phyloP scores from a whole-genome alignment of 2,888 invertebrate genomes.

The Helicoverpa assulta region DNA sequence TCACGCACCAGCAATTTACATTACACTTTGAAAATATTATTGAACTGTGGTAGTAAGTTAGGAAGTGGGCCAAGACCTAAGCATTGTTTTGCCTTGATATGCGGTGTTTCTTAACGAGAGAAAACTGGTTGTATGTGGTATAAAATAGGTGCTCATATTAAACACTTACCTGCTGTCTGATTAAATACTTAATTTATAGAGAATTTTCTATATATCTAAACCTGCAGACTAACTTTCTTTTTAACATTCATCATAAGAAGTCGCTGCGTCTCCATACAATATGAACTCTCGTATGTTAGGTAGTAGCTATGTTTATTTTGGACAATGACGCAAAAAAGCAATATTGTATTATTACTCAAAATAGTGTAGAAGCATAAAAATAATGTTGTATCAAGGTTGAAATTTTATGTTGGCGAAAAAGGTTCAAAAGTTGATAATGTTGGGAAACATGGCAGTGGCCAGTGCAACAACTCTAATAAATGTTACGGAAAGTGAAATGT shows the following conservation, averaged over 20 bases:
- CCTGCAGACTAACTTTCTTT: too few species aligned
- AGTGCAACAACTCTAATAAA: too few species aligned
- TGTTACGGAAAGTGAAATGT: too few species aligned
- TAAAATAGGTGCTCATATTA: too few species aligned
- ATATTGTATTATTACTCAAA: constrained; percentile 6
- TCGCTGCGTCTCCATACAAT: not conserved
- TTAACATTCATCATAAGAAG: not conserved
- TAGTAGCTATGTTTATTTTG: not conserved
- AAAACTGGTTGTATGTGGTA: too few species aligned
- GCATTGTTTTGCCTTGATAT: constrained; percentile 25
- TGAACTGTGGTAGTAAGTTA: constrained; percentile 4
- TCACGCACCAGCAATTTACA: constrained; percentile 8
- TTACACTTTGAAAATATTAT: constrained; percentile 22
- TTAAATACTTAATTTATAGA: too few species aligned
- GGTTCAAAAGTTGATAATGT: constrained; percentile 10
- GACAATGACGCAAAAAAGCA: constrained; percentile 12
- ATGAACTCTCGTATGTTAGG: not conserved
- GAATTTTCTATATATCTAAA: too few species aligned
- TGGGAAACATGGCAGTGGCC: too few species aligned
- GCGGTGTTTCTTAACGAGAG: not conserved
- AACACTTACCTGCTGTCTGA: too few species aligned
- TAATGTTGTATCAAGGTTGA: constrained; percentile 63
- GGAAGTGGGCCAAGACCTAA: constrained; percentile 15
- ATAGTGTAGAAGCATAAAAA: constrained; percentile 45
- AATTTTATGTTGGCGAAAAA: not conserved